Percentiles rank a stretch among this genome's conserved stretches.
Conservation (phyloP, 2,797 vertebrate species). For the Hydrolagus colliei region DNA sequence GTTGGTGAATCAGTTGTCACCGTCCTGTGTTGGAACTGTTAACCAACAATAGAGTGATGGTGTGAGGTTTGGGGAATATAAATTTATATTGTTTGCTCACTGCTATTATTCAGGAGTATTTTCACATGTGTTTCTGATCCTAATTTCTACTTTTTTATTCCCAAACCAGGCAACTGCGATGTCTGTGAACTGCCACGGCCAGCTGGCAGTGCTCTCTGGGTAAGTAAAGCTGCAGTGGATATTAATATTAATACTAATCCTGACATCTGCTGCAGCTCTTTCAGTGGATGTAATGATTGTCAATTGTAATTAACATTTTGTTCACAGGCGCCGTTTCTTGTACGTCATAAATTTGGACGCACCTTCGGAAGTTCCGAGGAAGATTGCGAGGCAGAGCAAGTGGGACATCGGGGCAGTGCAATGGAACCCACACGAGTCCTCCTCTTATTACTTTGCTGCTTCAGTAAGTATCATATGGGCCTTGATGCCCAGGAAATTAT, state of each 20-base stretch:
- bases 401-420: constrained; percentile 95
- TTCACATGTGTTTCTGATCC: not conserved
- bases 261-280: not conserved
- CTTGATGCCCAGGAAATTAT: not conserved
- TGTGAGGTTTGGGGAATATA: no score
- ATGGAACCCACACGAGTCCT: constrained; percentile 85
- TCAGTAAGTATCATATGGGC: constrained; percentile 62
- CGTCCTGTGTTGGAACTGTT: no score
- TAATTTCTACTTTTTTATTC: constrained; percentile 36
- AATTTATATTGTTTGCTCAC: no score
- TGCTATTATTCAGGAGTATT: no score
- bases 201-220: constrained; percentile 87
- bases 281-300: not conserved
- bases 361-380: constrained; percentile 75
- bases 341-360: constrained; percentile 87
- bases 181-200: constrained; percentile 93
- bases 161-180: constrained; percentile 82
- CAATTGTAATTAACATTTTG: constrained; percentile 25
- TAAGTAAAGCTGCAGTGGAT: constrained; percentile 45
- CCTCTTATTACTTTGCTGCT: constrained; percentile 79
- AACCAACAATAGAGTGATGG: no score
- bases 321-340: constrained; percentile 76
- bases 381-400: constrained; percentile 90
- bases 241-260: not conserved
- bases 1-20: not conserved